These are phyloP conservation scores for Pachypanchax playfairii DNA, from an alignment of 2,113 vertebrate species.

Conservation along the genomic window DNA sequence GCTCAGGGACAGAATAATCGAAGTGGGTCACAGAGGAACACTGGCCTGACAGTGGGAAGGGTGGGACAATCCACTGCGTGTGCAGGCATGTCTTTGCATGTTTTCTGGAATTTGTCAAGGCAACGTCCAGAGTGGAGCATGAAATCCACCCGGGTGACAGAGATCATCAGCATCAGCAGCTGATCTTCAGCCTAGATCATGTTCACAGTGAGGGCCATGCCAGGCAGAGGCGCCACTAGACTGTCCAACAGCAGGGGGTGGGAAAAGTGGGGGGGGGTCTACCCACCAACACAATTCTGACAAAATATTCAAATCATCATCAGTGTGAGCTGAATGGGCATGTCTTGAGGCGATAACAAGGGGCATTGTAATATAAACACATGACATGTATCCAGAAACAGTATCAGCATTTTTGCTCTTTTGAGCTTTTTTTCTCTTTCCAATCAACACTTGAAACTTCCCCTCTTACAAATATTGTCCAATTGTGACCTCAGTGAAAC, in stretches of 20 bases:
- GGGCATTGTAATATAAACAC: constrained; percentile 45
- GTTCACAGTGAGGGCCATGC: constrained; percentile 57
- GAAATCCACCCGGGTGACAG: constrained; percentile 69
- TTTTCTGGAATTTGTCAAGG: constrained; percentile 49
- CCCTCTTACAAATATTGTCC: constrained; percentile 61
- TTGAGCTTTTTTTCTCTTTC: constrained; percentile 29
- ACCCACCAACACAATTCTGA: constrained; percentile 39
- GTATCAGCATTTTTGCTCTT: constrained; percentile 45
- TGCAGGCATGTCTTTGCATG: constrained; percentile 24
- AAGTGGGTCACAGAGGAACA: constrained; percentile 59
- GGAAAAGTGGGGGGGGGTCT: constrained; percentile 1
- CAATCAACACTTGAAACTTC: constrained; percentile 47
- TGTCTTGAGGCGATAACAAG: constrained; percentile 24
- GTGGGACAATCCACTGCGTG: constrained; percentile 22
- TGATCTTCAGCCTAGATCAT: constrained; percentile 64
- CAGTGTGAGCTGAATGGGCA: constrained; percentile 11
- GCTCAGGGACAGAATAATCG: constrained; percentile 68
- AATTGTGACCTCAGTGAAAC: constrained; percentile 66
- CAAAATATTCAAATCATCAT: constrained; percentile 33
- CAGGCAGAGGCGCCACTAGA: constrained; percentile 44
- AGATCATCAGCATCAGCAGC: constrained; percentile 71
- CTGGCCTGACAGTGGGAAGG: constrained; percentile 37
- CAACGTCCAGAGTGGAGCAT: constrained; percentile 52
- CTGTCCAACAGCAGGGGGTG: constrained; percentile 24
- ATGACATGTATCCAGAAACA: constrained; percentile 51